These are phyloP conservation scores for Marmota flaviventris DNA, from an alignment of 2,113 vertebrate genomes.

Conservation along the genomic window DNA sequence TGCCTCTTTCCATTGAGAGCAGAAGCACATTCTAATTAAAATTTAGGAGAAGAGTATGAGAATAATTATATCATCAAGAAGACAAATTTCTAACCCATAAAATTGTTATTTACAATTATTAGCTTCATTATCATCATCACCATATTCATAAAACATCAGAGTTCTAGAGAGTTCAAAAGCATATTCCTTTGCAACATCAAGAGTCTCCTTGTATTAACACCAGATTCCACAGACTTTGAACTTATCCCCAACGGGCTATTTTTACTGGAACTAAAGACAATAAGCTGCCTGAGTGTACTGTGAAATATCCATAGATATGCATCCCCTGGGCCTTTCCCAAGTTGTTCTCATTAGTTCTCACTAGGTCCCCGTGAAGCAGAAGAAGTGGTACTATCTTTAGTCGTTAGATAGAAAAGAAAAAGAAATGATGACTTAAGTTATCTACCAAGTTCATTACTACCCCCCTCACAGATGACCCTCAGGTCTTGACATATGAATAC, in stretches of 20 bases:
- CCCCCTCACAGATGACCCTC: neutral
- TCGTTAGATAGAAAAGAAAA: neutral
- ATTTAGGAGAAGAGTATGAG: neutral
- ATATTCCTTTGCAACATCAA: slow-evolving; percentile 47
- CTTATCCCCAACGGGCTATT: slow-evolving; percentile 45
- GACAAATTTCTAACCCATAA: slow-evolving; percentile 44
- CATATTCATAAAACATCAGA: slow-evolving; percentile 34
- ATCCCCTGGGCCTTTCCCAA: neutral
- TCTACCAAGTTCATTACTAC: neutral
- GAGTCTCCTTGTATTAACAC: slow-evolving; percentile 28
- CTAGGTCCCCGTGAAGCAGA: slow-evolving; percentile 40
- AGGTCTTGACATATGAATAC: neutral
- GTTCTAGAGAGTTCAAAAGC: slow-evolving; percentile 31
- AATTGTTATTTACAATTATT: slow-evolving; percentile 66
- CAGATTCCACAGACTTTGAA: slow-evolving; percentile 59
- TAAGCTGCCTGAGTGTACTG: slow-evolving; percentile 31
- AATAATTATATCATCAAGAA: slow-evolving; percentile 34
- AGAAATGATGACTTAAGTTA: neutral
- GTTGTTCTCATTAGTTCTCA: slow-evolving; percentile 53
- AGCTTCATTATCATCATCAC: slow-evolving; percentile 31
- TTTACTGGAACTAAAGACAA: slow-evolving; percentile 69
- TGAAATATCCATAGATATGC: slow-evolving; percentile 44
- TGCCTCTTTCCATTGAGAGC: slow-evolving; percentile 17
- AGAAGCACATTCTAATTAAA: slow-evolving; percentile 61
- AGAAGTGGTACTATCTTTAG: neutral